Conservation (phyloP, 2,113 vertebrate species). For the Naja naja region DNA sequence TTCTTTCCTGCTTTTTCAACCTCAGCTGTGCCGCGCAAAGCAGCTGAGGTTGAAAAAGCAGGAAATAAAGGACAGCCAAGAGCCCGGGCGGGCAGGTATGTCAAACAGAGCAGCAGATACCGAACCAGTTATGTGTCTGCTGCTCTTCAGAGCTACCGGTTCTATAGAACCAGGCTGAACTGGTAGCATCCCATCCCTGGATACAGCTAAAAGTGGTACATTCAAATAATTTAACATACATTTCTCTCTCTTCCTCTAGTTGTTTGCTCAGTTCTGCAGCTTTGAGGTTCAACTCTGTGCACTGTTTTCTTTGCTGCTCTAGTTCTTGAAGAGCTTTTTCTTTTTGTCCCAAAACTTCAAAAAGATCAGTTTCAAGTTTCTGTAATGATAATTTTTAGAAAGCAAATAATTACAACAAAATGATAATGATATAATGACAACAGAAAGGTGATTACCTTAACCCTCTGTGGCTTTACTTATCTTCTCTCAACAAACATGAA, state of each 20-base stretch:
- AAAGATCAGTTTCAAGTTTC: slow-evolving; percentile 86
- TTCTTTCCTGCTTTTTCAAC: no score
- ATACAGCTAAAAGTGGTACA: slow-evolving; percentile 9
- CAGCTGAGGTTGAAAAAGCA: no score
- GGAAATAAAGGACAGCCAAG: no score
- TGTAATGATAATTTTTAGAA: slow-evolving; percentile 60
- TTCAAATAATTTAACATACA: slow-evolving; percentile 71
- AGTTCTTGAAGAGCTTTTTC: slow-evolving; percentile 82
- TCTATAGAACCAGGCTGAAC: no score
- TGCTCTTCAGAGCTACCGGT: no score
- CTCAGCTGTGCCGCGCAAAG: no score
- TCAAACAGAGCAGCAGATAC: no score
- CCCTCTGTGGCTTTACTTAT: neutral
- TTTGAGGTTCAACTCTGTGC: slow-evolving; percentile 74
- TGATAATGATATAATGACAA: neutral
- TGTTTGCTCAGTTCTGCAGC: slow-evolving; percentile 77
- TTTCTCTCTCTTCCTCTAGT: slow-evolving; percentile 81
- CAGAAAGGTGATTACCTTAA: neutral
- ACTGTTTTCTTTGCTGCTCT: slow-evolving; percentile 77
- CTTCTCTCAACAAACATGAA: neutral
- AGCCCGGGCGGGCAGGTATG: no score
- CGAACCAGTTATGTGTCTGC: no score
- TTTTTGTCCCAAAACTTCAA: slow-evolving; percentile 74
- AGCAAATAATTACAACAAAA: slow-evolving; percentile 18
- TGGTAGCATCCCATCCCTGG: no score